These are phyloP conservation scores for Camptogramma bilineatum DNA, from an alignment of 2,888 invertebrate genomes.

Conservation along the genomic window DNA sequence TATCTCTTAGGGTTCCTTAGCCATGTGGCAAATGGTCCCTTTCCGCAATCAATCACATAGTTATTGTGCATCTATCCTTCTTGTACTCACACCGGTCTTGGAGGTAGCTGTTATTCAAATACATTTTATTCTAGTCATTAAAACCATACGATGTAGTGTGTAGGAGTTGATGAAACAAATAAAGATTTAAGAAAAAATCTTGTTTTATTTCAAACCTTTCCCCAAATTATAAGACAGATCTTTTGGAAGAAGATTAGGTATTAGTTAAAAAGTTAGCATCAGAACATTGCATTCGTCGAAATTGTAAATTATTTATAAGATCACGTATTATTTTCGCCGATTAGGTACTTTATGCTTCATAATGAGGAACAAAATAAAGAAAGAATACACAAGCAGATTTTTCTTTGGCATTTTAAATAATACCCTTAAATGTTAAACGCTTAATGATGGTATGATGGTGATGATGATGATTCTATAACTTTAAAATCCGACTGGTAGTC, in stretches of 20 bases:
- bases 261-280: no score
- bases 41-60: not conserved
- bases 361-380: no score
- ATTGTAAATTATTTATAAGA: no score
- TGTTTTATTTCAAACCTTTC: slow-evolving; percentile 5
- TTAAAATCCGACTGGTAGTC: no score
- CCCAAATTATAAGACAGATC: not conserved
- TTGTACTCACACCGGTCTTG: slow-evolving; percentile 8
- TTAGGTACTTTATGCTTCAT: no score
- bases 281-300: no score
- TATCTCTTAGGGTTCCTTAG: not conserved
- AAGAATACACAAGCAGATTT: no score
- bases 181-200: not conserved
- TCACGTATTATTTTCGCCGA: no score
- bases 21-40: not conserved
- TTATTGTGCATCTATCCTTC: not conserved
- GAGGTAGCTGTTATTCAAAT: slow-evolving; percentile 4
- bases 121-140: slow-evolving; percentile 13
- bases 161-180: slow-evolving; percentile 11
- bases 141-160: slow-evolving; percentile 7
- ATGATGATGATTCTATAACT: no score
- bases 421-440: no score
- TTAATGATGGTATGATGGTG: no score
- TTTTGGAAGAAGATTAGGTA: not conserved
- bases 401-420: no score